Base-by-base conservation (phyloP, 2,797 vertebrate species). In the Enteromius mattozi region DNA sequence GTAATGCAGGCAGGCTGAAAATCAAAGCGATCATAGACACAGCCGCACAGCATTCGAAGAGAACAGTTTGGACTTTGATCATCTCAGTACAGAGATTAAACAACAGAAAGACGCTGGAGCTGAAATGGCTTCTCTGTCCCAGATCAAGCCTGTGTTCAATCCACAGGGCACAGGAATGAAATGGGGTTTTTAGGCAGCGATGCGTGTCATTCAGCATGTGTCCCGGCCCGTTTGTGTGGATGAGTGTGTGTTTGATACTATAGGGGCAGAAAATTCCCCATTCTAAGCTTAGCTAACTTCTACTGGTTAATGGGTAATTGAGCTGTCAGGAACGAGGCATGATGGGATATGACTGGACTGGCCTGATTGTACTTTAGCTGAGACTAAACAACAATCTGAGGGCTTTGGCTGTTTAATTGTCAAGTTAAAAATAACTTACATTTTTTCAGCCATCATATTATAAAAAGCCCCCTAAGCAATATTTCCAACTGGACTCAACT, bases 221-320 rank as follows among this genome's bases (percentile, higher is more conserved):
- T 84, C 70, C 40, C 17, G 3, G 17, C 40, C n/a, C 7, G 24
- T 77, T 56, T 59, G 63, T 77, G 49, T 70, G 74, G 54, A 68
- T 51, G 92, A 27, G 35, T 33, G 71, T 76, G 56, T 40, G 49
- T 59, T 91, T 89, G 89, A 92, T 93, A 91, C 86, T 51, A 71
- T 81, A 65, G 70, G 75, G 86, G 89, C 85, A 90, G 84, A 89
- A 92, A 92, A 91, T 88, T 72, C 87, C 91, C 89, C 90, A 92
- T 91, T 92, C 90, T 89, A 92, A 93, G 82, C 86, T 78, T 78
- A 86, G 88, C 88, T 76, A 90, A 89, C 87, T 89, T 83, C 65
- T 82, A 16, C 90, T 90, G 90, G 92, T 77, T 94, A 94, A 94
- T 94, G 79, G 94, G 91, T 90, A 93, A 94, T 92, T 88, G 91